Evolutionary conservation across 2,113 vertebrate genomes (phyloP).

Genomic region (Actenoides hombroni): DNA sequence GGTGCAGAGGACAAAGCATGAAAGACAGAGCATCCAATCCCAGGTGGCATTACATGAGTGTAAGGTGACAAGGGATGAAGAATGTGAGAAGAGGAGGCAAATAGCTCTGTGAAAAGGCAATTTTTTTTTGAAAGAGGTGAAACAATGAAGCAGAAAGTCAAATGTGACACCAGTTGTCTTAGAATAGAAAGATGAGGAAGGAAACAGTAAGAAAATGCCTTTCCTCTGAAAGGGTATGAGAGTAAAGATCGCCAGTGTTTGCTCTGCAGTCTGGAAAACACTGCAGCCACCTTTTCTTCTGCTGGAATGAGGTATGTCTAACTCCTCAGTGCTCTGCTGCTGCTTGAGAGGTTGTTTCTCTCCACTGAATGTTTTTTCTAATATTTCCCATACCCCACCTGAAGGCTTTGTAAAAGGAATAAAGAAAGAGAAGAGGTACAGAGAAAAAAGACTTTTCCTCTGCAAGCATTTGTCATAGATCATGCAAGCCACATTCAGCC

Average conservation of each 20-base stretch:
- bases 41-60: not conserved
- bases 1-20: not conserved
- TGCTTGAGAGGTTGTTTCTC: not conserved
- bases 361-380: not conserved
- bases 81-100: not conserved
- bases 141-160: too few species aligned
- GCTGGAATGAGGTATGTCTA: not conserved
- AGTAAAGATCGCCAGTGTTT: not conserved
- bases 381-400: not conserved
- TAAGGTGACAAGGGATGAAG: not conserved
- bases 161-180: not conserved
- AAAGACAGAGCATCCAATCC: not conserved
- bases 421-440: not conserved
- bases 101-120: not conserved
- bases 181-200: not conserved
- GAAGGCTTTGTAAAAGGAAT: not conserved
- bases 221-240: not conserved
- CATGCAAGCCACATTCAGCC: not conserved
- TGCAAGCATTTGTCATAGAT: not conserved
- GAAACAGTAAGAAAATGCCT: not conserved
- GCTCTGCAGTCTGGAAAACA: not conserved
- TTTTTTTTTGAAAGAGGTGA: not conserved
- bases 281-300: not conserved
- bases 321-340: not conserved
- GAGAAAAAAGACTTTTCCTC: not conserved